These are phyloP conservation scores for Aldabrachelys gigantea DNA, from an alignment of 2,113 vertebrate species.

Conservation along the genomic window DNA sequence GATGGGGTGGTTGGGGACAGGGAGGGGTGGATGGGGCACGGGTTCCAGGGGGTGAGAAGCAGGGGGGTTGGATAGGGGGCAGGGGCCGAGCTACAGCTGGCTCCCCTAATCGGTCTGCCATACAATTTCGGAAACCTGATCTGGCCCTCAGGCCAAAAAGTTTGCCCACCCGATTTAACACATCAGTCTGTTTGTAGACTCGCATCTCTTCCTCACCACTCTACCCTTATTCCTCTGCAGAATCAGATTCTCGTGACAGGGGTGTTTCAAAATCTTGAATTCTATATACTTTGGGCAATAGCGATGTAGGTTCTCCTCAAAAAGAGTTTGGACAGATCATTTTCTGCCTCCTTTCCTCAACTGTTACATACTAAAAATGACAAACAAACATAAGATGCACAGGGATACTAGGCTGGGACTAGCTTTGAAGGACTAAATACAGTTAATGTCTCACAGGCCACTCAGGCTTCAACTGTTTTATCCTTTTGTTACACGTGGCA, in stretches of 20 bases:
- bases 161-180: background rate
- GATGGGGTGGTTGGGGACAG: no score
- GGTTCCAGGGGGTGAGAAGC: no score
- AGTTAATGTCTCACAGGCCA: background rate
- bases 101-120: no score
- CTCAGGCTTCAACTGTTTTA: background rate
- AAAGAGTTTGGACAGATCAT: accelerated
- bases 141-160: no score
- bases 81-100: no score
- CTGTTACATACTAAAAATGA: background rate
- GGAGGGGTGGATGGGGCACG: no score
- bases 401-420: background rate
- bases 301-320: background rate
- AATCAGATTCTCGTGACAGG: background rate
- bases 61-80: no score
- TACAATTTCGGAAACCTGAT: no score
- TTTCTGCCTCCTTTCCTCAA: background rate
- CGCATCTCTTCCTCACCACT: background rate
- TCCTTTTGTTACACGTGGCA: background rate
- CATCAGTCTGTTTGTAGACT: background rate
- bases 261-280: background rate
- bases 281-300: background rate
- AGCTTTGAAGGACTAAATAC: accelerated
- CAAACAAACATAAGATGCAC: background rate
- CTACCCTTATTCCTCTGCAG: accelerated